Evolutionary conservation across 64 coral and sea anemone species (phyloP).

Genomic region (Stichodactyla helianthus): DNA sequence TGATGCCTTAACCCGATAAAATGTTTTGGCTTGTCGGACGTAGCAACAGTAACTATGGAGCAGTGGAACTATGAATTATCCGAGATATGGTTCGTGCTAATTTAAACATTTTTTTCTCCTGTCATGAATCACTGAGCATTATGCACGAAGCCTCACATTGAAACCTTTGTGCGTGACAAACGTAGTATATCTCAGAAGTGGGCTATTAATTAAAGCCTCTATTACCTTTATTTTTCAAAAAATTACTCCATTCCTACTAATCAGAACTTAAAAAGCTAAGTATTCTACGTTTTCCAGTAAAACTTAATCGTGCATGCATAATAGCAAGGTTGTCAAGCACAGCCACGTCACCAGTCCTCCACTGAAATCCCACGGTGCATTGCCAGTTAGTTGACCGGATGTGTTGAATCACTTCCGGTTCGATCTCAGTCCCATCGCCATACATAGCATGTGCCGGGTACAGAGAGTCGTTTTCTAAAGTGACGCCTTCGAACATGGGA

Average conservation of each 20-base stretch:
- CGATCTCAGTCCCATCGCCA: conserved; percentile 35
- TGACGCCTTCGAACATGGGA: conserved; percentile 1
- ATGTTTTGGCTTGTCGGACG: no score
- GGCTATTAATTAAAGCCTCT: no score
- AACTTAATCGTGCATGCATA: conserved; percentile 20
- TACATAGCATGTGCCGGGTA: conserved; percentile 16
- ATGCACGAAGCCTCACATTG: no score
- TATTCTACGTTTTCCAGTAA: conserved; percentile 29
- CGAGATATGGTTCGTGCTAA: no score
- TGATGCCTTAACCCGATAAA: no score
- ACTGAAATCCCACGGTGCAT: conserved; percentile 46
- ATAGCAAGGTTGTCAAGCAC: conserved; percentile 37
- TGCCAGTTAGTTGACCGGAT: conserved; percentile 28
- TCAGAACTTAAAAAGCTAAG: conserved; percentile 25
- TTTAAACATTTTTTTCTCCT: no score
- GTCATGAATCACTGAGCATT: no score
- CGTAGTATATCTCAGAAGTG: no score
- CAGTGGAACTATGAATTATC: no score
- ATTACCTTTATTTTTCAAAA: neutral
- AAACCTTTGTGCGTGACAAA: no score
- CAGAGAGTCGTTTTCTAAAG: neutral
- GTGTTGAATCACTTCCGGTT: conserved; percentile 51
- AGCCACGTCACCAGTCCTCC: conserved; percentile 31
- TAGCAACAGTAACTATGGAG: no score
- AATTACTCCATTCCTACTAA: neutral